A percentile compares a stretch with the other conserved stretches of the same genome.
Evolutionary conservation across 2,113 vertebrate species (phyloP).

Genomic region (Cettia cetti): DNA sequence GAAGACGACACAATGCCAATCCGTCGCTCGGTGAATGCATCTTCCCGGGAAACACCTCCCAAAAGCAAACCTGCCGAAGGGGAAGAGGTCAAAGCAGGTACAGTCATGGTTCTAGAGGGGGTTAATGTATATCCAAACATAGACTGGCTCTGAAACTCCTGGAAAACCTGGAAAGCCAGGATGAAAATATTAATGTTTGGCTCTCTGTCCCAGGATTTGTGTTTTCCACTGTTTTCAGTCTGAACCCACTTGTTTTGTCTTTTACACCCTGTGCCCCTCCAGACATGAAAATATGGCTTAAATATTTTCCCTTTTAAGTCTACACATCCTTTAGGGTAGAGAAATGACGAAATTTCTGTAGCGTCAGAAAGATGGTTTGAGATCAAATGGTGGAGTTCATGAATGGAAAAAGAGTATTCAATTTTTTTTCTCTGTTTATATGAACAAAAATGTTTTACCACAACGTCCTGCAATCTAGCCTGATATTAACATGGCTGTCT

Average conservation of each 20-base stretch:
- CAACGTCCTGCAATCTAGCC: neutral
- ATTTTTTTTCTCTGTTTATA: neutral
- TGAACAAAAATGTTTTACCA: neutral
- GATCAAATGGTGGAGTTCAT: neutral
- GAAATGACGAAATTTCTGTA: neutral
- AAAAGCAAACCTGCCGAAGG: slow-evolving; percentile 83
- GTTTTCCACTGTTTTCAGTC: neutral
- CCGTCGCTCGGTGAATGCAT: slow-evolving; percentile 84
- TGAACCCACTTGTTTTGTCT: neutral
- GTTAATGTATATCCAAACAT: fast-evolving
- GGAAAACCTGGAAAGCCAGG: neutral
- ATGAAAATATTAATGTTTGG: neutral
- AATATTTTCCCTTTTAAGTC: neutral
- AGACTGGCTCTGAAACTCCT: neutral
- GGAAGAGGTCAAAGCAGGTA: slow-evolving; percentile 77
- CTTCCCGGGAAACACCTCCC: slow-evolving; percentile 85
- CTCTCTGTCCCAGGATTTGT: neutral
- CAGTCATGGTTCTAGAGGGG: neutral
- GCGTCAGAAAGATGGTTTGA: neutral
- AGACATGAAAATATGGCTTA: neutral
- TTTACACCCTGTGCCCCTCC: neutral
- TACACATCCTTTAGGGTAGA: neutral
- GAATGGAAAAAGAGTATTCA: neutral
- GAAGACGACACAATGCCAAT: slow-evolving; percentile 89
- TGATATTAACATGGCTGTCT: fast-evolving